A percentile compares a stretch with the other conserved stretches of the same genome.
These are phyloP conservation scores for Lerema accius DNA, from an alignment of 1,140 invertebrate genomes.

Conservation along the genomic window DNA sequence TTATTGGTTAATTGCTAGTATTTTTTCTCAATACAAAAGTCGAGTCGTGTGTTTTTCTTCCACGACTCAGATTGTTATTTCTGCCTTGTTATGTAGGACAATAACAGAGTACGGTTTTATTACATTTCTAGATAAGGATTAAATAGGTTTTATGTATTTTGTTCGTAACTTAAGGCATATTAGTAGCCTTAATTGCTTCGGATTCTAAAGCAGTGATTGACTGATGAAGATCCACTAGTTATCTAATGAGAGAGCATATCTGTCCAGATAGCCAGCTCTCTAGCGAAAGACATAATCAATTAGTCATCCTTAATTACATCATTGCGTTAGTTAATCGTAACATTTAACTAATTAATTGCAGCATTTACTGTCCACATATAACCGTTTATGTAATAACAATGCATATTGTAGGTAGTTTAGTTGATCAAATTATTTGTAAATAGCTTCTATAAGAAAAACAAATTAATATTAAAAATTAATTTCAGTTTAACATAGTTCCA, in stretches of 20 bases:
- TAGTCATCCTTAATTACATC: constrained; percentile 29
- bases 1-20: constrained; percentile 20
- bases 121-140: constrained; percentile 5
- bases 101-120: constrained; percentile 10
- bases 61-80: constrained; percentile 8
- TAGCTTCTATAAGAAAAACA: no score
- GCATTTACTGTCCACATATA: constrained; percentile 18
- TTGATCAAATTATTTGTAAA: neutral
- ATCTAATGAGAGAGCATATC: constrained; percentile 20
- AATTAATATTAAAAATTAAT: no score
- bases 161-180: neutral
- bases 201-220: neutral
- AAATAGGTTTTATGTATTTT: constrained; percentile 4
- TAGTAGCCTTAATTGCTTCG: no score
- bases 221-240: neutral
- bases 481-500: no score
- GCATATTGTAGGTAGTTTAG: neutral
- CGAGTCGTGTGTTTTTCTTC: constrained; percentile 9
- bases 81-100: constrained; percentile 11
- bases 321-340: constrained; percentile 33
- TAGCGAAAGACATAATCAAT: constrained; percentile 28
- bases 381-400: constrained; percentile 18
- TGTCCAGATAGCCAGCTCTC: constrained; percentile 16
- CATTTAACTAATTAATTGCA: constrained; percentile 31
- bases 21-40: constrained; percentile 1